Base-by-base conservation (phyloP, 2,113 vertebrate species). In the Excalfactoria chinensis region DNA sequence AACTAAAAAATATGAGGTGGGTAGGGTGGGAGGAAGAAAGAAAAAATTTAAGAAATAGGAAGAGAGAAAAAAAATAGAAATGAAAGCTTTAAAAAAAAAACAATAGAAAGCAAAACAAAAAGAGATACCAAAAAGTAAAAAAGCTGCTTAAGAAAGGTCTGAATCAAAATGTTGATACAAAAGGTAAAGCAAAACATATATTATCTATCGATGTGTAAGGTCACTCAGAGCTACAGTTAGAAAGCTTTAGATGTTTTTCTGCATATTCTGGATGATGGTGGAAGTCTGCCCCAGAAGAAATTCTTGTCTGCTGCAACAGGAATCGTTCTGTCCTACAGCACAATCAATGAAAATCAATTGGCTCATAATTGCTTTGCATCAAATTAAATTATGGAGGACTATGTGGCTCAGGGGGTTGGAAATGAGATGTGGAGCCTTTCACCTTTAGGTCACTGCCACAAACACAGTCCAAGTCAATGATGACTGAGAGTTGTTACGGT, bases 271-370 rank as follows among this genome's bases (percentile, higher is more conserved):
- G 88, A 67, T 32, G 34, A 0, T 1, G n/a, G 46, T 64, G 43
- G 53, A 91, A 83, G 80, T 59, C 51, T 84, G 70, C 67, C 62
- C 49, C 92, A 77, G n/a, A 86, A 88, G 37, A 75, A 86, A 68
- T 71, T 87, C 75, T 75, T 84, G 73, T 44, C 70, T 60, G 63
- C 63, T 96, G 82, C 71, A 94, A 77, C 62, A 90, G 44, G 84
- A 95, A 84, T 90, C 85, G 83, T 96, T 95, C 71, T 96, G 93
- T 95, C 93, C 92, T 88, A 90, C 64, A 95, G 92, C 68, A 85
- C 80, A 94, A 96, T 95, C 95, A 94, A 94, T 93, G 83, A 87
- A 97, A 97, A 97, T 94, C 93, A 97, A 93, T 95, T 95, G 89
- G 66, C 81, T 94, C 66, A 94, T 97, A 96, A 97, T 93, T 96